Evolutionary conservation across 2,113 vertebrate genomes (phyloP), one percentile per base, ranked within the genome.

Genomic region (Phrynosoma blainvillii): DNA sequence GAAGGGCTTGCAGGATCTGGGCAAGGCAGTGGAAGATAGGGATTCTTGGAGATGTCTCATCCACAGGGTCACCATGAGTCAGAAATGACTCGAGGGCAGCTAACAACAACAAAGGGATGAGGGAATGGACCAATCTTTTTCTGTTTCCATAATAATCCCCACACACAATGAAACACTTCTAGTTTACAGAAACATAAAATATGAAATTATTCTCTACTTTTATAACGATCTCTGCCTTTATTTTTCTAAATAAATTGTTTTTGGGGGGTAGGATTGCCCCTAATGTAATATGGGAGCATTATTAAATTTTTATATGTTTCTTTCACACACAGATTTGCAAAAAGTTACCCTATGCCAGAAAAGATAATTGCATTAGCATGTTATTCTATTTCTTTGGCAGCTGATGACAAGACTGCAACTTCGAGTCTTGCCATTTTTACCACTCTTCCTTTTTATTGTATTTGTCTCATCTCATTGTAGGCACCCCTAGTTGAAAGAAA

Each of bases 291-390:
- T 77, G 42, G 65, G 14, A 3, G 27, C 20, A 79, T 85, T 85
- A 32, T 62, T 27, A n/a, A 27, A 47, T 76, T 40, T 77, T 82
- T 13, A 32, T 36, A 84, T 88, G 27, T 47, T 65, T 52, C n/a
- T 10, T 79, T 79, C 47, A 78, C 65, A 78, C 74, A 70, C 20
- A 52, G 79, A 86, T 73, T 62, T 86, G 62, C 52, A 86, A 83
- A 89, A 78, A 1, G 2, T 59, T 77, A 42, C 12, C 8, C n/a
- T 79, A 30, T 78, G 86, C 76, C 36, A n/a, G 52, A 79, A 62
- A 78, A 83, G 84, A 71, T 77, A 85, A 86, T 85, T 77, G 32
- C 56, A 68, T 76, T 76, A 86, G 36, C 62, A 86, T 82, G 84
- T 59, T 70, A 59, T 66, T 47, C 36, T 14, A 3, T 42, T 89